These are phyloP conservation scores for Novumbra hubbsi DNA, from an alignment of 2,797 vertebrate species.

Conservation along the genomic window DNA sequence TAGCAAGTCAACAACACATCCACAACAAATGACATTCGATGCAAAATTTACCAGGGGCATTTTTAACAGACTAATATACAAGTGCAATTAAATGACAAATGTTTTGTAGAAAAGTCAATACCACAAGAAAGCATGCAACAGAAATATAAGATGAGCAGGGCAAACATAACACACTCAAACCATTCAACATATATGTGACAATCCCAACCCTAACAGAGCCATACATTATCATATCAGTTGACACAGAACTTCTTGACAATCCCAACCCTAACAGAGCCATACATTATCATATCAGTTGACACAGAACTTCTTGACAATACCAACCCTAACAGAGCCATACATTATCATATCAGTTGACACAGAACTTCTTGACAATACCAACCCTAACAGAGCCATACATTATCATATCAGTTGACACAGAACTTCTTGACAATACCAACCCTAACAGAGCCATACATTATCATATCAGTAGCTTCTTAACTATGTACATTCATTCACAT, in stretches of 20 bases:
- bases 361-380: too few relatives aligned
- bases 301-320: too few relatives aligned
- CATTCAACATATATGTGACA: background rate
- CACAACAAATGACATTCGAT: background rate
- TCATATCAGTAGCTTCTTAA: background rate
- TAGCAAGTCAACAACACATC: background rate
- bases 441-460: too few relatives aligned
- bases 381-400: too few relatives aligned
- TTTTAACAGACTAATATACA: background rate
- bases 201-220: too few relatives aligned
- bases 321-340: too few relatives aligned
- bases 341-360: too few relatives aligned
- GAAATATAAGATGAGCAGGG: background rate
- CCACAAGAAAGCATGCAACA: slow-evolving; percentile 3
- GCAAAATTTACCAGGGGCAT: background rate
- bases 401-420: too few relatives aligned
- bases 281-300: too few relatives aligned
- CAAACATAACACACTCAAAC: background rate
- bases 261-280: too few relatives aligned
- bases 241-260: background rate
- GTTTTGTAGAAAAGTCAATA: background rate
- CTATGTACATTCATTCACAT: slow-evolving; percentile 24
- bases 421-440: slow-evolving; percentile 7
- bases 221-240: too few relatives aligned
- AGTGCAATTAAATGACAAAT: background rate